Conservation (phyloP, 92 coral and sea anemone genomes). For the Actinostola sp. region DNA sequence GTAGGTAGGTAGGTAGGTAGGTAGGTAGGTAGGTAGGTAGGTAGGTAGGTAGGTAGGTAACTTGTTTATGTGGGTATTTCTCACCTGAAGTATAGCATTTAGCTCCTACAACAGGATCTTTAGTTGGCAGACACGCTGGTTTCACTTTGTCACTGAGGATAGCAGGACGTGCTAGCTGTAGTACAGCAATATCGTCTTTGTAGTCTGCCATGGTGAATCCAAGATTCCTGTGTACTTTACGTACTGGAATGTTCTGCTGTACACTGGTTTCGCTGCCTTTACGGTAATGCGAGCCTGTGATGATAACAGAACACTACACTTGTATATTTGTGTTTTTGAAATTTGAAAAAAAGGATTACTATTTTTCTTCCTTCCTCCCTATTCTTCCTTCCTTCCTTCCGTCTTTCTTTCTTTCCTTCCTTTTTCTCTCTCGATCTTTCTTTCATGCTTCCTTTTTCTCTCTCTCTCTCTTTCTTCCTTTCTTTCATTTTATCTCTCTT, state of each 20-base stretch:
- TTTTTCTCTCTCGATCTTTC: no score
- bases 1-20: no score
- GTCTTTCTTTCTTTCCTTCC: no score
- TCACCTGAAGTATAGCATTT: conserved; percentile 75
- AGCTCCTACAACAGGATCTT: conserved; percentile 64
- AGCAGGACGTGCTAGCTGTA: conserved; percentile 63
- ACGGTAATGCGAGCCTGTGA: conserved; percentile 65
- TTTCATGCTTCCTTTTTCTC: no score
- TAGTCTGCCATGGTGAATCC: conserved; percentile 77
- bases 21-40: no score
- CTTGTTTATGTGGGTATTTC: no score
- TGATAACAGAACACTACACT: neutral
- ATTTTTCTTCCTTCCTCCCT: no score
- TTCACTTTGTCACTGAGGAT: conserved; percentile 65
- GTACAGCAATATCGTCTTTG: conserved; percentile 72
- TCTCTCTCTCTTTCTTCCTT: no score
- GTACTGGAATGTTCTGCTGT: conserved; percentile 59
- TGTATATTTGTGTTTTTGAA: no score
- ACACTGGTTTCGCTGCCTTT: conserved; percentile 56
- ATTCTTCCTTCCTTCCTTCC: no score
- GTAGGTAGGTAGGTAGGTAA: no score
- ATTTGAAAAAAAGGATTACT: no score
- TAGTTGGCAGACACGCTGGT: conserved; percentile 72
- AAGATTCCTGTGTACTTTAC: conserved; percentile 58
- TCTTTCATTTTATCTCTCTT: neutral